Evolutionary conservation across 2,113 vertebrate genomes (phyloP).

Genomic region (Pachycephala philippinensis): DNA sequence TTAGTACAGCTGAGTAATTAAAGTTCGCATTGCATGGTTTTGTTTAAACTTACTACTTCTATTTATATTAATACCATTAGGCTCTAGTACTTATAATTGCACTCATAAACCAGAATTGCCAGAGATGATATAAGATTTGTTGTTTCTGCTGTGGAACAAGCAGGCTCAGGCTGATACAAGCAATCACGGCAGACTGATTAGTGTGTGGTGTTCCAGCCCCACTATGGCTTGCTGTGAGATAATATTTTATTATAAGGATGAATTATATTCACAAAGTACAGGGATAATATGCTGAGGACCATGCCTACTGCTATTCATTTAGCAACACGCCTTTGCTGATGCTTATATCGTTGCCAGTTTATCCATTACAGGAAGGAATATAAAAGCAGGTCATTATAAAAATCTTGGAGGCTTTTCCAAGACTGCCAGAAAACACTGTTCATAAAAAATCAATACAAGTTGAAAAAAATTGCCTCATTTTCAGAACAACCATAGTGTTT

Average conservation of each 20-base stretch:
- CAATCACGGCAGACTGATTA: background rate
- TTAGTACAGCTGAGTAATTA: background rate
- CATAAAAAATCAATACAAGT: background rate
- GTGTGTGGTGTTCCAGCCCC: background rate
- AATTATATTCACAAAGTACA: background rate
- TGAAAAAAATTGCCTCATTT: background rate
- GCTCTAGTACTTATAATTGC: background rate
- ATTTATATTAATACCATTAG: background rate
- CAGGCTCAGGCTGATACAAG: background rate
- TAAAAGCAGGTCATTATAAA: background rate
- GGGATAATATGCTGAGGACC: background rate
- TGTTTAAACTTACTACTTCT: background rate
- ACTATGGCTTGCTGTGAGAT: background rate
- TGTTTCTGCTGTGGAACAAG: background rate
- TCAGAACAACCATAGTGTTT: background rate
- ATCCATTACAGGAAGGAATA: background rate
- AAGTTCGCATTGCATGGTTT: background rate
- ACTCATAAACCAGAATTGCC: background rate
- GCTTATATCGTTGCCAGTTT: background rate
- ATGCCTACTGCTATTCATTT: background rate
- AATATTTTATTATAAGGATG: constrained; percentile 26
- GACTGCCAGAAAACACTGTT: background rate
- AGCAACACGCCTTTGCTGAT: background rate
- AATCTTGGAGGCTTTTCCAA: background rate
- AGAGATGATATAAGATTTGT: constrained; percentile 3